phyloP scores from a whole-genome alignment of 23 tunicate genomes.

The Oikopleura dioica region DNA sequence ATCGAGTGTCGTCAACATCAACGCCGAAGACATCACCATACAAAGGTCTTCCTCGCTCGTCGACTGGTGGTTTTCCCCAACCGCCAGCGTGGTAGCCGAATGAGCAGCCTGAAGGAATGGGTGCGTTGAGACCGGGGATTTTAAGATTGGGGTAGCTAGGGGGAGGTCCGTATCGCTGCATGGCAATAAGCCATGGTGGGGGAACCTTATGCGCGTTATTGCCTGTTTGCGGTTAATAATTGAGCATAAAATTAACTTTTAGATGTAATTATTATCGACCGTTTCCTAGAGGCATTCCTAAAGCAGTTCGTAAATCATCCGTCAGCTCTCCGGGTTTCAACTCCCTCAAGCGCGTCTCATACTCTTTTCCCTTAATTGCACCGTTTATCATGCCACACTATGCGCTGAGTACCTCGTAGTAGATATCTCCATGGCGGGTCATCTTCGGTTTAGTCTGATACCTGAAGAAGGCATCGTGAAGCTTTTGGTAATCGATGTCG shows the following conservation, averaged over 20 bases:
- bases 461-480: slow-evolving; percentile 97
- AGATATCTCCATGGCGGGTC: slow-evolving; percentile 90
- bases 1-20: slow-evolving; percentile 20
- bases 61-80: slow-evolving; percentile 99
- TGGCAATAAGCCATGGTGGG: slow-evolving; percentile 98
- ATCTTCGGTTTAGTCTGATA: slow-evolving; percentile 92
- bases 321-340: slow-evolving; percentile 83
- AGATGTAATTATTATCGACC: too few species aligned
- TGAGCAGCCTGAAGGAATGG: slow-evolving; percentile 75
- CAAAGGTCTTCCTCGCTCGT: slow-evolving; percentile 66
- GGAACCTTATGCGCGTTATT: slow-evolving; percentile 48
- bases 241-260: too few species aligned
- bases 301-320: slow-evolving; percentile 49
- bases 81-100: slow-evolving; percentile 24
- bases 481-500: slow-evolving; percentile 94
- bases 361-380: slow-evolving; percentile 36
- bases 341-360: slow-evolving; percentile 80
- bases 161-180: slow-evolving; percentile 99
- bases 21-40: slow-evolving; percentile 98
- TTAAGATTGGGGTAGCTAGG: slow-evolving; percentile 95
- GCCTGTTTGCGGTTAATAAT: too few species aligned
- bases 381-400: background rate
- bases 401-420: slow-evolving; percentile 55
- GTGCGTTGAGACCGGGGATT: slow-evolving; percentile 70
- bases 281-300: slow-evolving; percentile 88